phyloP scores from a whole-genome alignment of 1,140 invertebrate species.

The Aphidius gifuensis region DNA sequence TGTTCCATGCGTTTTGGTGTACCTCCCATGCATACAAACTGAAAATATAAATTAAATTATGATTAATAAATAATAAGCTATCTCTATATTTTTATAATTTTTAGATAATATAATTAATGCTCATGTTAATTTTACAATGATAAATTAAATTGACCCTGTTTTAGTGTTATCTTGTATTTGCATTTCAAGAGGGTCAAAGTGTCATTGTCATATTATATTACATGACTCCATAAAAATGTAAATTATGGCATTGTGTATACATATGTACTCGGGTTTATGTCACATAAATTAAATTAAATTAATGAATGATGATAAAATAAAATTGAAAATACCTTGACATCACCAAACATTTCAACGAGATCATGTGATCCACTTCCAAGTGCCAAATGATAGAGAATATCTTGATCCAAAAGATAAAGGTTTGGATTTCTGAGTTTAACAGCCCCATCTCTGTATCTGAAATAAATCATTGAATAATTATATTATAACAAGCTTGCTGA shows the following conservation, averaged over 20 bases:
- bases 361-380: slow-evolving; percentile 88
- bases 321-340: slow-evolving; percentile 75
- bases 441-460: slow-evolving; percentile 76
- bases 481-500: not conserved
- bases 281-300: too few species aligned
- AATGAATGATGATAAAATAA: too few species aligned
- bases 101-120: too few species aligned
- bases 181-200: too few species aligned
- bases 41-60: slow-evolving; percentile 34
- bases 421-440: slow-evolving; percentile 82
- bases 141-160: too few species aligned
- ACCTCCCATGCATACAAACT: slow-evolving; percentile 98
- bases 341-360: slow-evolving; percentile 92
- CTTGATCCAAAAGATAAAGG: slow-evolving; percentile 88
- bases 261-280: too few species aligned
- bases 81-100: too few species aligned
- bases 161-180: too few species aligned
- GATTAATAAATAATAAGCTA: not conserved
- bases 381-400: slow-evolving; percentile 92
- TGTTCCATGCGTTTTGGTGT: slow-evolving; percentile 91
- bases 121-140: too few species aligned
- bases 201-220: too few species aligned
- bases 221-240: too few species aligned
- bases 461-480: slow-evolving; percentile 8
- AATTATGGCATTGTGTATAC: too few species aligned